Evolutionary conservation across 2,113 vertebrate genomes (phyloP).

Genomic region (Cyprinus carpio): DNA sequence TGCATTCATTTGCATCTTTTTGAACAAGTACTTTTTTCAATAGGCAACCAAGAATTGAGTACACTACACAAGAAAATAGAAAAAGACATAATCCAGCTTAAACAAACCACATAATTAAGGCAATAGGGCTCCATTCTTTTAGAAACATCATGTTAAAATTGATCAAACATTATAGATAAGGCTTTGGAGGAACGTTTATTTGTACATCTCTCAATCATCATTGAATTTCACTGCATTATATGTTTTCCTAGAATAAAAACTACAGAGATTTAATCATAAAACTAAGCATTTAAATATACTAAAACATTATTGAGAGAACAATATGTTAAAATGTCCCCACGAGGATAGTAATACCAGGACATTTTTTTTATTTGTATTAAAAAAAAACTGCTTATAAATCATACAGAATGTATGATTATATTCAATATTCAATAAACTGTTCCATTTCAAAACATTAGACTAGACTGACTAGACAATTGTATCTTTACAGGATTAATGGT

Average conservation of each 20-base stretch:
- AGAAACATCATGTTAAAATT: background rate
- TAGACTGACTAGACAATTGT: no score
- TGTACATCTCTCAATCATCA: background rate
- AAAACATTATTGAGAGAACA: no score
- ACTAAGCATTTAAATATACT: no score
- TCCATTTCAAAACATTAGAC: no score
- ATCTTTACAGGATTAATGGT: background rate
- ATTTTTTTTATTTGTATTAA: no score
- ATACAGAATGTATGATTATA: no score
- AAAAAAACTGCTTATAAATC: no score
- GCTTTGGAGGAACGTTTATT: background rate
- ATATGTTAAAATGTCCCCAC: no score
- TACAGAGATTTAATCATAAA: no score
- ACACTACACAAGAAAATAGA: background rate
- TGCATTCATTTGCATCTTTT: constrained; percentile 49
- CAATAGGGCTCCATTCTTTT: background rate
- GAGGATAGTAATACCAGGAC: no score
- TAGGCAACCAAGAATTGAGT: background rate
- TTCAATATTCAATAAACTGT: no score
- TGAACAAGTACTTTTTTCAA: background rate
- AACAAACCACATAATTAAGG: background rate
- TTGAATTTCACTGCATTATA: background rate
- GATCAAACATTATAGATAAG: background rate
- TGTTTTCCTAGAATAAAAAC: no score
- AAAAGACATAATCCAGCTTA: background rate